phyloP scores from a whole-genome alignment of 2,797 vertebrate species.

The Coregonus sp. region DNA sequence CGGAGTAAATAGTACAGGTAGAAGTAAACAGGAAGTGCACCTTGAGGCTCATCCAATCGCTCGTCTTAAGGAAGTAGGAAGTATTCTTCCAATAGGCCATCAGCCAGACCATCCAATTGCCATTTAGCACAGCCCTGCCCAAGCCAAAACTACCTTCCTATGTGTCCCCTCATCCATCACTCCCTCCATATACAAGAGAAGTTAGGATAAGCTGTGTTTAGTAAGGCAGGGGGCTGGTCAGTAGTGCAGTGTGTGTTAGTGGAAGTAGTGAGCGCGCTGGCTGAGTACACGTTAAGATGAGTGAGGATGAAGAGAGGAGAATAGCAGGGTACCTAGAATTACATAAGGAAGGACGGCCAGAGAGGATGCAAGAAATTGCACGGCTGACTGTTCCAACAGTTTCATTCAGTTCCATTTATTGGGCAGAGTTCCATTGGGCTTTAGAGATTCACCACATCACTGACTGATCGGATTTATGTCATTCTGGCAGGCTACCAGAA shows the following conservation, averaged over 20 bases:
- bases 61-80: conserved; percentile 59
- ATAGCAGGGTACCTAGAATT: too few species aligned
- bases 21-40: conserved; percentile 17
- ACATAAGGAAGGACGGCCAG: too few species aligned
- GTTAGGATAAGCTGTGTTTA: conserved; percentile 12
- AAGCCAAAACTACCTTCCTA: conserved; percentile 49
- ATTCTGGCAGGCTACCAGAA: conserved; percentile 37
- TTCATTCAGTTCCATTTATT: too few species aligned
- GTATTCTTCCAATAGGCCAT: conserved; percentile 69
- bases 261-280: too few species aligned
- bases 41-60: conserved; percentile 47
- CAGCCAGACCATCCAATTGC: conserved; percentile 41
- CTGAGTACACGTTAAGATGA: too few species aligned
- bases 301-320: too few species aligned
- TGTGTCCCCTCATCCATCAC: conserved; percentile 35
- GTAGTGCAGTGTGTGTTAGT: too few species aligned
- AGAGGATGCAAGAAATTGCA: too few species aligned
- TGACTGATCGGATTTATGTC: conserved; percentile 34
- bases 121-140: conserved; percentile 30
- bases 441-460: conserved; percentile 20
- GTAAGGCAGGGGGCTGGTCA: conserved; percentile 30
- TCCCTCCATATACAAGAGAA: conserved; percentile 5
- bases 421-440: background rate
- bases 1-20: too few species aligned
- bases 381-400: too few species aligned